Percentiles rank a stretch among this genome's conserved stretches.
Evolutionary conservation across 2,797 vertebrate genomes (phyloP).

Genomic region (Oryzias dopingdopingensis): DNA sequence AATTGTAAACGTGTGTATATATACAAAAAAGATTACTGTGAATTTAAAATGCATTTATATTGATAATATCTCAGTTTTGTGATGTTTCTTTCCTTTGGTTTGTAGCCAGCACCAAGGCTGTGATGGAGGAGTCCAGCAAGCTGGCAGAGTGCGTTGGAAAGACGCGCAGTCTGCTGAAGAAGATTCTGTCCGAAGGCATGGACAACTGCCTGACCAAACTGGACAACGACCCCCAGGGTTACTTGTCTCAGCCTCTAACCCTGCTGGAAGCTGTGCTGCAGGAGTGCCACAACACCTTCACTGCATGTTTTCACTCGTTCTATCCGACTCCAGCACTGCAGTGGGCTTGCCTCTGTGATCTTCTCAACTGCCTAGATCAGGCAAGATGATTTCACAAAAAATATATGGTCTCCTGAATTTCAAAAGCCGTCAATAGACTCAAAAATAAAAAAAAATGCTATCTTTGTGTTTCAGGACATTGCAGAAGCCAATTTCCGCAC

Average conservation of each 20-base stretch:
- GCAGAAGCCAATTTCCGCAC: slow-evolving; percentile 98
- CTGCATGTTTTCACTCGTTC: slow-evolving; percentile 98
- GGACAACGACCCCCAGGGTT: slow-evolving; percentile 97
- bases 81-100: slow-evolving; percentile 17
- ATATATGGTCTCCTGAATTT: neutral
- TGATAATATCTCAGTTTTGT: neutral
- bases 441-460: too few species aligned
- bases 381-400: slow-evolving; percentile 42
- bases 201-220: slow-evolving; percentile 95
- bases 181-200: slow-evolving; percentile 96
- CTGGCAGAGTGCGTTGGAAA: slow-evolving; percentile 98
- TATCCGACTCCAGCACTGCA: slow-evolving; percentile 96
- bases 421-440: neutral
- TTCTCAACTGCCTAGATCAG: slow-evolving; percentile 98
- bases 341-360: slow-evolving; percentile 97
- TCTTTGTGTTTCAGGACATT: slow-evolving; percentile 82
- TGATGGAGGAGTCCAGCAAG: slow-evolving; percentile 97
- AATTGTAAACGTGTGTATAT: too few species aligned
- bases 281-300: slow-evolving; percentile 98
- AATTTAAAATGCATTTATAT: too few species aligned
- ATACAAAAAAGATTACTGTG: too few species aligned
- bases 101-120: slow-evolving; percentile 91
- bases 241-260: slow-evolving; percentile 93
- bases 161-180: slow-evolving; percentile 95
- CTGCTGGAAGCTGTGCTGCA: slow-evolving; percentile 96